Percentiles rank a stretch among this genome's conserved stretches.
phyloP scores from a whole-genome alignment of 2,113 vertebrate species.

The Lophotis ruficrista region DNA sequence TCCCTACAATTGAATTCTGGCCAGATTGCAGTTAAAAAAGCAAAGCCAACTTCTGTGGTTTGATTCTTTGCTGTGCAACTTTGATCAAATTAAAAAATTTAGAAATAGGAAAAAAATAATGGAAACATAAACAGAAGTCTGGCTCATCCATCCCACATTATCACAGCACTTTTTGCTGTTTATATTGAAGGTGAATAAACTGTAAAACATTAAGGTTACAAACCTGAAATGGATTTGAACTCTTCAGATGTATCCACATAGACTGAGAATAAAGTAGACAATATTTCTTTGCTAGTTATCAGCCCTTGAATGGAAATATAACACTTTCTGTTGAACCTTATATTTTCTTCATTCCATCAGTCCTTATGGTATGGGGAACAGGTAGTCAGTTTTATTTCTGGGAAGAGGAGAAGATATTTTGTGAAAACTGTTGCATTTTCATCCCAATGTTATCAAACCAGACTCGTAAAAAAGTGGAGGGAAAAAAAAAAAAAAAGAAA shows the following conservation, averaged over 20 bases:
- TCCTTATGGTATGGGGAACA: not conserved
- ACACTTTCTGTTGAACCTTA: not conserved
- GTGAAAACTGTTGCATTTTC: not conserved
- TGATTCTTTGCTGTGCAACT: not conserved
- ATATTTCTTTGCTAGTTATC: not conserved
- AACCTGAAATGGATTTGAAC: not conserved
- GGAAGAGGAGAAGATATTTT: not conserved
- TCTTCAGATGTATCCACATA: not conserved
- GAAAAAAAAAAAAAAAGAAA: fast-evolving
- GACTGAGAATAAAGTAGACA: not conserved
- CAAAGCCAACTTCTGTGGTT: not conserved
- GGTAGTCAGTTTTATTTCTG: not conserved
- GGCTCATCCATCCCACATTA: not conserved
- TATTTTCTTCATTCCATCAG: not conserved
- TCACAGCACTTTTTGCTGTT: not conserved
- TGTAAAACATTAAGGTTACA: not conserved
- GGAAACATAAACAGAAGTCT: not conserved
- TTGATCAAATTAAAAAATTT: not conserved
- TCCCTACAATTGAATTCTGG: not conserved
- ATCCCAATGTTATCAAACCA: not conserved
- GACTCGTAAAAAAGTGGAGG: not conserved
- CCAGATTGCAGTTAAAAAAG: not conserved
- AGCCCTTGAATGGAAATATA: not conserved
- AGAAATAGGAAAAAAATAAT: not conserved
- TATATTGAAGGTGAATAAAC: not conserved